Base-by-base conservation (phyloP, 1,140 invertebrate genomes). In the Eubasilissa regina region DNA sequence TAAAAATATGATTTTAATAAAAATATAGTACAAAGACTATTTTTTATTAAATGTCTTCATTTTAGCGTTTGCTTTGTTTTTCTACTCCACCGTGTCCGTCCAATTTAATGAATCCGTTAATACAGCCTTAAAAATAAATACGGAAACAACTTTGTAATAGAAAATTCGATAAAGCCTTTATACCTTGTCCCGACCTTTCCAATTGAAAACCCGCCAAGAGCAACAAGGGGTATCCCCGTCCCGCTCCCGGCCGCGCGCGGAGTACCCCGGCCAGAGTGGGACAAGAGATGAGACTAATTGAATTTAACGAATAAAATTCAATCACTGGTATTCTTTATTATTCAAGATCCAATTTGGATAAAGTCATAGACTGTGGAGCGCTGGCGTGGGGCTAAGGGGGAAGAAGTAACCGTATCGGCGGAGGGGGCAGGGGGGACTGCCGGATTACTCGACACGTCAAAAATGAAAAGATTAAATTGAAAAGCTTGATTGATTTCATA, bases 331-430 rank as follows among this genome's bases (percentile, higher is more conserved):
- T 89, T 89, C 88, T 89, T 89, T 89, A 89, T 89, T 89, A 89
- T 89, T 89, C 88, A 89, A 89, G 88, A 89, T 89, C 87, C 88
- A 89, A 89, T 89, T 89, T 89, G 88, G 88, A 89, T 89, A 89
- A 89, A 87, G 88, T 85, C 66, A 70, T 70, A 48, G 66, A 70
- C 47, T 70, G 35, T 51, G 66, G 45, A 12, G 10, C 11, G 66
- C 45, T 15, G 60, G 35, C n/a, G 10, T 10, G 25, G 45, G 47
- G 21, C 11, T 11, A 45, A 0, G 45, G 45, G 66, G 4, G 47
- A 10, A 19, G 48, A 12, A 51, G n/a, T 12, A 13, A 44, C 47
- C 35, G 66, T 17, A 72, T n/a, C 45, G n/a, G 44, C 4, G 45
- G 17, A 47, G 19, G 58, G 75, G 35, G 53, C 9, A 13, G 62